Evolutionary conservation across 2,797 vertebrate species (phyloP), one percentile per base, ranked within the genome.

Genomic region (Pyrocephalus nanus): DNA sequence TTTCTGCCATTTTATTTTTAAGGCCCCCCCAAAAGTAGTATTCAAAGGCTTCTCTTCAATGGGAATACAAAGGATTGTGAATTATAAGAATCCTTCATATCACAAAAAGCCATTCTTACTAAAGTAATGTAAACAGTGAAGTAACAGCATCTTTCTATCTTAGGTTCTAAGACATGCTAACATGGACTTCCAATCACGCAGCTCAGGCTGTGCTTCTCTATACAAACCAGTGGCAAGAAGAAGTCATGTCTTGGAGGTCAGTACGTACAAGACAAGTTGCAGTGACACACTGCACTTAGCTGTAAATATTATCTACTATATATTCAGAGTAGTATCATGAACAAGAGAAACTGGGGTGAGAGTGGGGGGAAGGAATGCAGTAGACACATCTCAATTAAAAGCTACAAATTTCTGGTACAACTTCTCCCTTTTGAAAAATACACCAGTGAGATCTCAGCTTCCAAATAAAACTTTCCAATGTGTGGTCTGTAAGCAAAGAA

Each of bases 31-130:
- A 22, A 22, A 78, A 75, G 21, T 12, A 62, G 15, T 13, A 62
- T 48, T 76, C 13, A 85, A 84, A 84, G 47, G 10, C 19, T 79
- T 36, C 20, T 72, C 58, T 58, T 83, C 27, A 55, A 43, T 0
- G 6, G 32, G 9, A 81, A 47, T 50, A 38, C 9, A 91, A 84
- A 84, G 18, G n/a, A 48, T 4, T 57, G n/a, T 16, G 27, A 27
- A 58, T 32, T 4, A 0, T 23, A 77, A 38, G 61, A 89, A 58
- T 23, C 11, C 10, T 34, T 40, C 0, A 0, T 4, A 45, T 47
- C 27, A 45, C 40, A 82, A 50, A 30, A 70, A 62, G n/a, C 7
- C 22, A 43, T 43, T 80, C 22, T 43, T 65, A 38, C 6, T 22
- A 51, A 87, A 75, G 18, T 15, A 74, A 45, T 1, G 0, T 36